Base-by-base conservation (phyloP, 2,888 invertebrate species). In the Chaetogeoica ovagalla region DNA sequence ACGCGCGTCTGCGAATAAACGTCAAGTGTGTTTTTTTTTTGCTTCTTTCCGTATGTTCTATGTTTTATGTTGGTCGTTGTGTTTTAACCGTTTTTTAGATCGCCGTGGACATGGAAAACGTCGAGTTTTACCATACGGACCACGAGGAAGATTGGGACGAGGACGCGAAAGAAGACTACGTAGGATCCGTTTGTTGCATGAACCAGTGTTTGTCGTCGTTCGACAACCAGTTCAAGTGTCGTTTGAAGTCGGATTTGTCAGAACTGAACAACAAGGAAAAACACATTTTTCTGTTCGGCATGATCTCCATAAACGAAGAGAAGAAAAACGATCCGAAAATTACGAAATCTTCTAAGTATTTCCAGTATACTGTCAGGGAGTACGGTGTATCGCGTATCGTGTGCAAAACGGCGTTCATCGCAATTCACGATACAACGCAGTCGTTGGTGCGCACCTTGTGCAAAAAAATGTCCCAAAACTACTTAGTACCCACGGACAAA, bases 391-490 rank as follows among this genome's bases (percentile, higher is more conserved):
- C 8, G 7, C 69, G 52, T 17, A 48, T 17, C 1, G 69, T 77
- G 8, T 77, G 77, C 15, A 77, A 77, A 37, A 52, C 15, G 0
- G 68, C 77, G 3, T 77, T 77, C 37, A 17, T 70, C 9, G 9
- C 2, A 9, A 7, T 77, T 17, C 69, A 77, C 3, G 52, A 52
- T 0, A 62, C 62, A 0, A 70, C 77, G 21, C 48, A 7, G 9
- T 17, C 77, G 0, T 3, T 37, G 0, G 52, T 77, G 19, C 70
- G 77, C 6, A 77, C 59, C 15, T 70, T 77, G 11, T 77, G 77
- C 4, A 15, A 6, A 2, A 77, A 77, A 9, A 77, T 77, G 69
- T 30, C 21, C 0, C 2, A 19, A 17, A 55, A 70, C 0, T 30
- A 21, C 37, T 17, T 62, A 37, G 48, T 70, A 69, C 77, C 77